Evolutionary conservation across 2,797 vertebrate species (phyloP), one percentile per base, ranked within the genome.

Genomic region (Potorous gilbertii): DNA sequence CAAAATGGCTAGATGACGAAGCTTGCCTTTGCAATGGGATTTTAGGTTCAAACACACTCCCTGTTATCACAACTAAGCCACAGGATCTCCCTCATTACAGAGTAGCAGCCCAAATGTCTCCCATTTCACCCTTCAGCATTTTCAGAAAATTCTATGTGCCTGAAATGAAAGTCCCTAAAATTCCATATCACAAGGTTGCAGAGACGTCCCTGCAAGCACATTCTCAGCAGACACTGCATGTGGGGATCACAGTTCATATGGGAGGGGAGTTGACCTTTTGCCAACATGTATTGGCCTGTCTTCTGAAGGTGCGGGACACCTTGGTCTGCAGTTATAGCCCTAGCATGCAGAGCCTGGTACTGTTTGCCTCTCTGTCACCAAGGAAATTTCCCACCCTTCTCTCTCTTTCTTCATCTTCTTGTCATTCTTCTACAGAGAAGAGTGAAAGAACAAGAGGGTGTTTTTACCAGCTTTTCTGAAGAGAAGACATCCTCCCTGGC

Each of bases 271-370:
- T 40, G 5, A 6, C 54, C 54, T 2, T 6, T 18, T 0, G 1
- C 9, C 54, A 4, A 8, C 5, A 0, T 4, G 5, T 0, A 1
- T 10, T n/a, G 14, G 2, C 18, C 29, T 56, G 0, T 0, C 2
- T 40, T 46, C 74, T 8, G 3, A 21, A 46, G 66, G 18, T 2
- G 1, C 40, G 12, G 40, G 74, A 87, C 74, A 27, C 21, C 74
- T 81, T 46, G 74, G n/a, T 81, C 74, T 46, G 8, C 40, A 3
- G 3, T 46, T 46, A 24, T 9, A 0, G 62, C 62, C 62, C 31
- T 5, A 74, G 16, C 34, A 9, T 18, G 27, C 62, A 74, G 74
- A 74, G 21, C 40, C 40, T 12, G 24, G 21, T 0, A 4, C 74
- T 46, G 21, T 27, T 18, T 18, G 16, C 62, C 2, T 18, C 54